phyloP scores from a whole-genome alignment of 2,113 vertebrate species.

The Callorhinus ursinus region DNA sequence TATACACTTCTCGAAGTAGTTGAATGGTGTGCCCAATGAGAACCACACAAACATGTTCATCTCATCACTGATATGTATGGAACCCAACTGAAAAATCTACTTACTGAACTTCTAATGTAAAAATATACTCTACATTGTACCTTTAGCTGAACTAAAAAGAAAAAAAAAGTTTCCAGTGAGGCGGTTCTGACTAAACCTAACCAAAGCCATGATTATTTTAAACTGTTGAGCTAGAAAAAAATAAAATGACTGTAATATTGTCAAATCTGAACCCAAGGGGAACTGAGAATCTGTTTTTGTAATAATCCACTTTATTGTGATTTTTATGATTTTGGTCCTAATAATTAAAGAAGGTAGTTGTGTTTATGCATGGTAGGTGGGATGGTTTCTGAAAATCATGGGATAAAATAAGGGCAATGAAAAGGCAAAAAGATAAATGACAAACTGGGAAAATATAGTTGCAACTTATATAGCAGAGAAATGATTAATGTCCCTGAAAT shows the following conservation, averaged over 20 bases:
- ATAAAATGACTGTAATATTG: not conserved
- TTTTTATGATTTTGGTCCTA: not conserved
- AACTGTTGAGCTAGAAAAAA: not conserved
- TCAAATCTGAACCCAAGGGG: not conserved
- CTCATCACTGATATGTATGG: not conserved
- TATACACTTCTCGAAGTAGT: not conserved
- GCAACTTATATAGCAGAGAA: not conserved
- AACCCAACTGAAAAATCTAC: not conserved
- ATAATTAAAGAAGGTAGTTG: not conserved
- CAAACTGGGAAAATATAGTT: not conserved
- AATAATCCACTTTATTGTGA: not conserved
- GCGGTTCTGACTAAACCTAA: not conserved
- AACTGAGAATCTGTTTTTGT: not conserved
- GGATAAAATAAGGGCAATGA: not conserved
- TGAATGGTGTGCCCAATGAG: not conserved
- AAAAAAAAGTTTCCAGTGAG: not conserved
- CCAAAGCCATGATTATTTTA: not conserved
- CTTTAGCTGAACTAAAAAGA: not conserved
- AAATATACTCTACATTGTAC: not conserved
- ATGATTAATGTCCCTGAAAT: not conserved
- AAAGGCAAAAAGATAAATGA: not conserved
- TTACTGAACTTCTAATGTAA: not conserved
- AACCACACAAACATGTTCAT: not conserved
- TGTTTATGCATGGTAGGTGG: not conserved
- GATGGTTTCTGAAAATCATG: not conserved